Conservation (phyloP, 23 tunicate species). For the Halocynthia roretzi region DNA sequence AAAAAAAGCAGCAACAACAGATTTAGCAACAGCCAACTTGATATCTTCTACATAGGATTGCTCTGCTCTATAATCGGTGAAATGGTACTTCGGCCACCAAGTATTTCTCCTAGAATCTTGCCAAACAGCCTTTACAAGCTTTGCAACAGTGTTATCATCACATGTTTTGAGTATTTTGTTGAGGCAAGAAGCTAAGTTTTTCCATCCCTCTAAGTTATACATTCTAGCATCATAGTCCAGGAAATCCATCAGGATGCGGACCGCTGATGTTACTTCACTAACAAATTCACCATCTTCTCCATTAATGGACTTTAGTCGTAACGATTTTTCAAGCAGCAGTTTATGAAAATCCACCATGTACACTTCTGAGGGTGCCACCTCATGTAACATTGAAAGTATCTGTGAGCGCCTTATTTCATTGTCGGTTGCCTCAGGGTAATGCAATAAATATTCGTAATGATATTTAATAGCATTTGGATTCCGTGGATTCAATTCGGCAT, state of each 20-base stretch:
- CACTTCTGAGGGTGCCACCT: slow-evolving; percentile 13
- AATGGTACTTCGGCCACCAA: slow-evolving; percentile 24
- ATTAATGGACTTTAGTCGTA: not conserved
- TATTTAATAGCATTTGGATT: slow-evolving; percentile 25
- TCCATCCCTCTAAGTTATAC: slow-evolving; percentile 4
- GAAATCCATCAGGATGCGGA: slow-evolving; percentile 4
- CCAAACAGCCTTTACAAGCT: not conserved
- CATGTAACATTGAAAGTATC: not conserved
- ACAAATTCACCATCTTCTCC: not conserved
- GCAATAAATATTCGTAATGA: slow-evolving; percentile 16
- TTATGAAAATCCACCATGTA: slow-evolving; percentile 20
- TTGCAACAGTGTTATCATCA: not conserved
- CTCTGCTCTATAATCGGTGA: slow-evolving; percentile 5
- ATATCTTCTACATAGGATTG: not conserved
- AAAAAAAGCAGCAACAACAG: not conserved
- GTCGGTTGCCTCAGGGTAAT: not conserved
- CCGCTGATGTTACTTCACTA: not conserved
- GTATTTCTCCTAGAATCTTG: not conserved
- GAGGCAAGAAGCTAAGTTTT: not conserved
- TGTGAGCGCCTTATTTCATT: not conserved
- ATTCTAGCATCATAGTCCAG: slow-evolving; percentile 9
- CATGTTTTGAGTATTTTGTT: not conserved
- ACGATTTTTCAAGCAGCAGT: not conserved
- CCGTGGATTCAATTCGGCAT: not conserved
- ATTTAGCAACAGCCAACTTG: slow-evolving; percentile 1